Base-by-base conservation (phyloP, 2,888 invertebrate genomes). In the Polyommatus icarus region DNA sequence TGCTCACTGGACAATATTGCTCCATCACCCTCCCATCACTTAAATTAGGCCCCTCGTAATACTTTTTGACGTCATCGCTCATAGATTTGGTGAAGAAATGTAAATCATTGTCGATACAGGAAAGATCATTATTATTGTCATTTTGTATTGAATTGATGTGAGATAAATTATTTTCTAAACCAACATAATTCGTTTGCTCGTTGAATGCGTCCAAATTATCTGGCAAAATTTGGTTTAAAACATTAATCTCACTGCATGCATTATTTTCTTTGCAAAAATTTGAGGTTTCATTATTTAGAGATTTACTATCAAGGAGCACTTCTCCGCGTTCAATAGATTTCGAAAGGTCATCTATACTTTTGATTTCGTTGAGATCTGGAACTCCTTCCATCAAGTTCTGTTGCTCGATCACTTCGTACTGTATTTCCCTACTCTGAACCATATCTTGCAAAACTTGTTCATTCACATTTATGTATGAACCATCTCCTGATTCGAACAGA, bases 401-500 rank as follows among this genome's bases (percentile, higher is more conserved):
- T 83, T 94, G 94, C 82, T 94, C 94, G 78, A 94, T 93, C 18
- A 94, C 94, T 87, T 94, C 94, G 80, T 94, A 94, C 83, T 94
- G 94, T 80, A 94, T 94, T 83, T 93, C 94, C 80, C 91, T 94
- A 84, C 93, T 94, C 82, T 94, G 94, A 4, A 94, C 94, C 94
- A 94, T 94, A 78, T 94, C 94, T 12, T 94, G 89, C 61, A 96
- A 89, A 46, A 96, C 95, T 87, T 96, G 96, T 85, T 96, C 96
- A 79, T 95, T 95, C 1, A 96, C 95, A 79, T 95, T 95, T 0
- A 96, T 95, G 83, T 95, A 95, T 50, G 95, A 95, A 0, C 96
- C 96, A 81, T 96, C 95, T 36, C 95, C 95, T 1, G 95, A 95
- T 85, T 96, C 95, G 81, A 95, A 95, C 81, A 96, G 94, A 82